Percentiles rank a stretch among this genome's conserved stretches.
Evolutionary conservation across 2,113 vertebrate genomes (phyloP).

Genomic region (Antidorcas marsupialis): DNA sequence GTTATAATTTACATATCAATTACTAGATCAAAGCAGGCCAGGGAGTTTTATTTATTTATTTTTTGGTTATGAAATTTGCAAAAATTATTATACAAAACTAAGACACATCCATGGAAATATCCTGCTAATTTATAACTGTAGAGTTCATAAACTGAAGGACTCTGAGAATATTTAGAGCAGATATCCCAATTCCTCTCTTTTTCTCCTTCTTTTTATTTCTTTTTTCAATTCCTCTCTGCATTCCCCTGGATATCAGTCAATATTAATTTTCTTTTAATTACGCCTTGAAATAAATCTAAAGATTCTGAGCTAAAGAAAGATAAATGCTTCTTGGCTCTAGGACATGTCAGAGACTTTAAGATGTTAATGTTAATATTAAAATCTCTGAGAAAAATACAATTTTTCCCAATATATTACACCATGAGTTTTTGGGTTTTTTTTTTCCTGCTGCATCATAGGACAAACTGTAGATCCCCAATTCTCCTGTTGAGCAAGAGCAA

Average conservation of each 20-base stretch:
- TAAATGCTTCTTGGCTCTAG: background rate
- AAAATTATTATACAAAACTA: conserved; percentile 20
- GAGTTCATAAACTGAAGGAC: background rate
- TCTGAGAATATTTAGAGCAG: background rate
- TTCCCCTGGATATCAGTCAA: background rate
- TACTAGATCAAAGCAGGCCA: background rate
- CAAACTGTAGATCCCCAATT: background rate
- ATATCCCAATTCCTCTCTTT: background rate
- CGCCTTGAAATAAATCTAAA: background rate
- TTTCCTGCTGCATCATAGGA: background rate
- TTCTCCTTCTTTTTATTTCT: background rate
- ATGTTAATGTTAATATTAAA: background rate
- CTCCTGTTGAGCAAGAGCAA: background rate
- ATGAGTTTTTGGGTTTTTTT: background rate
- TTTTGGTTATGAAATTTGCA: background rate
- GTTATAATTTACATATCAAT: background rate
- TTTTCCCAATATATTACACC: background rate
- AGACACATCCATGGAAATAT: background rate
- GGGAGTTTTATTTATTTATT: background rate
- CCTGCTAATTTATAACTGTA: background rate
- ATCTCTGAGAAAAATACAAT: background rate
- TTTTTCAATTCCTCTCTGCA: background rate
- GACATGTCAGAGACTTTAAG: background rate
- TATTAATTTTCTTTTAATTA: background rate
- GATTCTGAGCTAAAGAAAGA: background rate